Conservation (phyloP, 2,113 vertebrate species). For the Phaethornis superciliosus region DNA sequence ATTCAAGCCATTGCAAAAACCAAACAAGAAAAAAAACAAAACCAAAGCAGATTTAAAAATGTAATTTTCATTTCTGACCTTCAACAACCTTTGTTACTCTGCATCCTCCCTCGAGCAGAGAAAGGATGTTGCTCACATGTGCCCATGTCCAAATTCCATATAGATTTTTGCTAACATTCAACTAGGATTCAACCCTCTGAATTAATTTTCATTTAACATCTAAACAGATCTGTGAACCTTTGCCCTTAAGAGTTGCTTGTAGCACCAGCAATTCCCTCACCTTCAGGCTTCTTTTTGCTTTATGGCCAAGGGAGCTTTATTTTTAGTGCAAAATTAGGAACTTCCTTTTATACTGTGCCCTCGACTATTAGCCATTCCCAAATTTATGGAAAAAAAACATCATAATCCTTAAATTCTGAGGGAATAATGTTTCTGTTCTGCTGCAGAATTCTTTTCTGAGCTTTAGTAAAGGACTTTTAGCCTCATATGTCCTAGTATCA, state of each 20-base stretch:
- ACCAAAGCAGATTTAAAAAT: neutral
- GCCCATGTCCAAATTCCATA: neutral
- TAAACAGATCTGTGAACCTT: neutral
- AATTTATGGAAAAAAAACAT: neutral
- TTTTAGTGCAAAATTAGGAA: neutral
- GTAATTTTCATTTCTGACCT: neutral
- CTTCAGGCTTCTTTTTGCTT: neutral
- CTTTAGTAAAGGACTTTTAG: neutral
- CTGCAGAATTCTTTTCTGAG: neutral
- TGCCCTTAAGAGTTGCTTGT: neutral
- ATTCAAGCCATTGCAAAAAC: neutral
- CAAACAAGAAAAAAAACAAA: neutral
- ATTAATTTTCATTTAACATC: neutral
- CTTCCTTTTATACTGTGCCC: neutral
- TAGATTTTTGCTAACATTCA: neutral
- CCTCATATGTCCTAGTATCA: fast-evolving
- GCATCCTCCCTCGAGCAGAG: neutral
- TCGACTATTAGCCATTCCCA: neutral
- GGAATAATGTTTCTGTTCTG: neutral
- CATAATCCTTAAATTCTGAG: neutral
- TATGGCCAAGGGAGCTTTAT: neutral
- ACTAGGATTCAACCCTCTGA: neutral
- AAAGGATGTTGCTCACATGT: neutral
- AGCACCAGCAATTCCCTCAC: neutral
- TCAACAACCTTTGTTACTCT: neutral